These are phyloP conservation scores for Daktulosphaira vitifoliae DNA, from an alignment of 1,140 invertebrate genomes.

Conservation along the genomic window DNA sequence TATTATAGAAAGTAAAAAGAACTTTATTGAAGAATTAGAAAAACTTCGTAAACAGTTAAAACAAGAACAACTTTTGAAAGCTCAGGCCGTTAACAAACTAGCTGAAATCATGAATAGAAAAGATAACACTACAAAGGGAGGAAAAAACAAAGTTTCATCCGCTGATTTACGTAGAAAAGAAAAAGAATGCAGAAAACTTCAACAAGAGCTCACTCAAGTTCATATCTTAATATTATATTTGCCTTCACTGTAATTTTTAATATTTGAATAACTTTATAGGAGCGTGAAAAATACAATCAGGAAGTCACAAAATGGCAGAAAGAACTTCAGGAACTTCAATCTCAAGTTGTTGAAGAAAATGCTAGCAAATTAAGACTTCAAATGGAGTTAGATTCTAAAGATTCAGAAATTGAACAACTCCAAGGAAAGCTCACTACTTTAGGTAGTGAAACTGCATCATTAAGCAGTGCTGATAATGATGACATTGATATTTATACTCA, in stretches of 20 bases:
- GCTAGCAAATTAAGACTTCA: slow-evolving; percentile 66
- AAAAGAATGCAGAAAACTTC: slow-evolving; percentile 87
- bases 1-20: slow-evolving; percentile 39
- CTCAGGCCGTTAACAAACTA: slow-evolving; percentile 92
- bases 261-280: slow-evolving; percentile 43
- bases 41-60: slow-evolving; percentile 77
- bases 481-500: slow-evolving; percentile 57
- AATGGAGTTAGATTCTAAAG: slow-evolving; percentile 94
- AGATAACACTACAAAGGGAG: slow-evolving; percentile 56
- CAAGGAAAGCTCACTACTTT: slow-evolving; percentile 67
- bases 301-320: slow-evolving; percentile 72
- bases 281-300: slow-evolving; percentile 87
- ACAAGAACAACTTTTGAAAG: slow-evolving; percentile 78
- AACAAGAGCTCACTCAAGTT: slow-evolving; percentile 85
- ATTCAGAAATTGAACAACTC: slow-evolving; percentile 88
- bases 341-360: slow-evolving; percentile 58
- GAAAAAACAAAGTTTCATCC: slow-evolving; percentile 65
- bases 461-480: slow-evolving; percentile 81
- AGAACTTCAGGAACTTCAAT: slow-evolving; percentile 75
- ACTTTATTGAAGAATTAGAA: slow-evolving; percentile 69
- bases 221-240: too few relatives aligned
- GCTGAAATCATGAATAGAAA: slow-evolving; percentile 94
- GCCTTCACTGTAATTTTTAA: not conserved
- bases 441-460: slow-evolving; percentile 78
- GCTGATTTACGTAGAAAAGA: slow-evolving; percentile 81